phyloP scores from a whole-genome alignment of 2,113 vertebrate genomes.

The Hiodon tergisus region DNA sequence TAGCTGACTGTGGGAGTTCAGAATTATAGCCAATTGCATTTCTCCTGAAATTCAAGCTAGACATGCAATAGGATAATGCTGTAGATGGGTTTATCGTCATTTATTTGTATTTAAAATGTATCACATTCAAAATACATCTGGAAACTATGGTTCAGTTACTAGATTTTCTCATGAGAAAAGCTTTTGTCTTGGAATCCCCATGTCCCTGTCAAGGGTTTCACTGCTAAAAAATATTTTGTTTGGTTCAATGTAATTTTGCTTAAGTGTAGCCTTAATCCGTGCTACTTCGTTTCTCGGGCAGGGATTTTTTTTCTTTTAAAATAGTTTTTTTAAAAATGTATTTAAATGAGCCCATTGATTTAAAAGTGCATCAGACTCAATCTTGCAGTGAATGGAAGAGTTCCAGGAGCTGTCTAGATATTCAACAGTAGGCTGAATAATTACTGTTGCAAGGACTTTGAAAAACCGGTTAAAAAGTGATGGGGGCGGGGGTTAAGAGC shows the following conservation, averaged over 20 bases:
- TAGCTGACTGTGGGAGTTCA: no score
- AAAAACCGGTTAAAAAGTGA: not conserved
- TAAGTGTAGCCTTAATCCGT: not conserved
- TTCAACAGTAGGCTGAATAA: not conserved
- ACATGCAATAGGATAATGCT: not conserved
- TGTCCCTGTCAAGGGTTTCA: not conserved
- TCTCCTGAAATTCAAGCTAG: not conserved
- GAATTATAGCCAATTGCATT: not conserved
- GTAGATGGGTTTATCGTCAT: not conserved
- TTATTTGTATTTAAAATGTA: not conserved
- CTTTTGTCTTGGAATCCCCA: not conserved
- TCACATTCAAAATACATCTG: constrained; percentile 29
- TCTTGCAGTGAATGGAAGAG: not conserved
- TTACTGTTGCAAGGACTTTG: not conserved
- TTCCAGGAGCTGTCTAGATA: not conserved
- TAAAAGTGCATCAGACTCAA: not conserved
- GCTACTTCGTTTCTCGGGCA: not conserved
- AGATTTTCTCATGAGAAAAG: constrained; percentile 5
- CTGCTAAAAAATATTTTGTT: not conserved
- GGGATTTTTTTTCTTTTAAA: not conserved
- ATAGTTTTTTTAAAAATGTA: not conserved
- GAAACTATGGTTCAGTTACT: constrained; percentile 23
- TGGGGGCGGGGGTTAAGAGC: not conserved
- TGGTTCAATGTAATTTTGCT: not conserved
- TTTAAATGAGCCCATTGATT: not conserved